A percentile compares a stretch with the other conserved stretches of the same genome.
These are phyloP conservation scores for Caranx ignobilis DNA, from an alignment of 2,113 vertebrate genomes.

Conservation along the genomic window DNA sequence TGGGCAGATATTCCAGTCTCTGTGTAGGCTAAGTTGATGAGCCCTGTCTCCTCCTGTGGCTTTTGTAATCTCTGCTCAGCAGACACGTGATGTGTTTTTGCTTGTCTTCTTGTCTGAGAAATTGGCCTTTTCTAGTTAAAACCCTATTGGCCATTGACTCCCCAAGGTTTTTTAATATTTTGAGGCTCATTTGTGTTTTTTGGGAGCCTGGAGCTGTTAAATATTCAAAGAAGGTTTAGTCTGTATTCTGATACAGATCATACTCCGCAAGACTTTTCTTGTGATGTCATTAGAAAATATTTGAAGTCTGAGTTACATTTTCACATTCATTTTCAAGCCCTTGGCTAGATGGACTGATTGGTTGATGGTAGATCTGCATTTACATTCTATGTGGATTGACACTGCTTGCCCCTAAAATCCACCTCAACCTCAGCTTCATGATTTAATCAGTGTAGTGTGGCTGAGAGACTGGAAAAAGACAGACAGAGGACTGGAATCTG, in stretches of 20 bases:
- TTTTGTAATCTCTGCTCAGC: conserved; percentile 63
- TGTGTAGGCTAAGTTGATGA: conserved; percentile 68
- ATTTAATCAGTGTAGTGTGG: conserved; percentile 63
- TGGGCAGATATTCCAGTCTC: conserved; percentile 74
- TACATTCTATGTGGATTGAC: conserved; percentile 41
- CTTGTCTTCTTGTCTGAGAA: conserved; percentile 27
- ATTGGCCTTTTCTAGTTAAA: conserved; percentile 28
- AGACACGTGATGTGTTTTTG: conserved; percentile 49
- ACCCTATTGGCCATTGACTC: conserved; percentile 1
- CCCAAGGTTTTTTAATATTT: not conserved
- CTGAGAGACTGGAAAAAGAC: conserved; percentile 74
- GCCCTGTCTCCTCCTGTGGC: conserved; percentile 64
- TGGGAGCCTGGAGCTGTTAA: not conserved
- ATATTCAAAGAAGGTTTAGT: not conserved
- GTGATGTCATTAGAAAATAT: conserved; percentile 28
- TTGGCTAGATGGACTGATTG: conserved; percentile 7
- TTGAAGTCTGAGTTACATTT: conserved; percentile 6
- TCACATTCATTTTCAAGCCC: conserved; percentile 23
- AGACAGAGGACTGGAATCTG: conserved; percentile 69
- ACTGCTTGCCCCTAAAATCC: conserved; percentile 44
- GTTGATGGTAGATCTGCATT: conserved; percentile 9
- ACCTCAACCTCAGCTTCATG: conserved; percentile 50
- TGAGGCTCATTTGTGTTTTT: not conserved
- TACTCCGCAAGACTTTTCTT: conserved; percentile 2
- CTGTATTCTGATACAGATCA: not conserved